Evolutionary conservation across 1,140 invertebrate species (phyloP), one percentile per base, ranked within the genome.

Genomic region (Acromyrmex echinatior): DNA sequence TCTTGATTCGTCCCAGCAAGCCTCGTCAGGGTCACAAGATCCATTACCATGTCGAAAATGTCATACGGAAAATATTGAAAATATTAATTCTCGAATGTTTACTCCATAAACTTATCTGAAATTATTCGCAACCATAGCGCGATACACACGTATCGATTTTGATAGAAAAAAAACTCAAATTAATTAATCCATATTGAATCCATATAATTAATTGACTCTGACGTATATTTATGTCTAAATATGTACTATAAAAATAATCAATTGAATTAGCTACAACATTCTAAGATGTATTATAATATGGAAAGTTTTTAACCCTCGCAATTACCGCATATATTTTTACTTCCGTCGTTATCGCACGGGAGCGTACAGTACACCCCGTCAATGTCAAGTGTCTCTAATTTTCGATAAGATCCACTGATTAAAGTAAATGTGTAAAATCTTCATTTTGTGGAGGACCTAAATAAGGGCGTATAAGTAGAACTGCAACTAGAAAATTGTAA

Each of bases 1-100:
- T 79, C 88, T 84, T 84, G 74, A 84, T 76, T 71, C 31, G 18
- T 45, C 31, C 2, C 18, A 14, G 25, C 14, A 5, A 35, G 6
- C 9, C 39, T 84, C 18, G 80, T 49, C 80, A 84, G 49, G 80
- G 80, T 60, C 70, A 74, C 5, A 12, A 84, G 49, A 51, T 84
- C 49, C n/a, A 56, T 45, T 21, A 25, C 12, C 28, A 56, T 39
- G 25, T 31, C 14, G 12, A 74, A 74, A 31, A 0, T 45, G 7
- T 49, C 9, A 56, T 45, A 21, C 16, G 35, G n/a, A 31, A 74
- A 4, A 51, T 80, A 39, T 70, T 49, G 12, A 49, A 70, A 51
- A 51, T 25, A 70, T 81, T 18, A 25, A 70, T 35, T 60, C 60
- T 77, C 7, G 2, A 16, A 63, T 63, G 28, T 51, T 78, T 9